Percentiles rank a stretch among this genome's conserved stretches.
phyloP scores from a whole-genome alignment of 2,888 invertebrate genomes.

The Phortica okadai region DNA sequence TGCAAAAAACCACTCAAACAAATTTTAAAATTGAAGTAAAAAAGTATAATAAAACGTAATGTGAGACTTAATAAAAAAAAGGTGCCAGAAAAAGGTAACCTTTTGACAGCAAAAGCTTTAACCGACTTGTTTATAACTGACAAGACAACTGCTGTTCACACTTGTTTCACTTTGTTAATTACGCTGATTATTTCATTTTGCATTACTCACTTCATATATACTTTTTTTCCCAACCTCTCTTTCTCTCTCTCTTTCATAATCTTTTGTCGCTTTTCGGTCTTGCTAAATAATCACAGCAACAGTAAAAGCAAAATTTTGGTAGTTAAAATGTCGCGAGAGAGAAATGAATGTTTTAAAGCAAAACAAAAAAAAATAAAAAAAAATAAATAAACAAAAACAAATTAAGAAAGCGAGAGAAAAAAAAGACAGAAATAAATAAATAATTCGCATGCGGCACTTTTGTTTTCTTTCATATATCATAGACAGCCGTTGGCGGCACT shows the following conservation, averaged over 20 bases:
- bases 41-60: too few relatives aligned
- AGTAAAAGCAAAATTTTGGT: background rate
- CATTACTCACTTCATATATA: background rate
- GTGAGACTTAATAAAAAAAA: too few relatives aligned
- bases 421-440: background rate
- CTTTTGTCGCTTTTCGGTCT: background rate
- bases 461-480: conserved; percentile 1
- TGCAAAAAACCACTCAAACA: too few relatives aligned
- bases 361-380: background rate
- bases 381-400: background rate
- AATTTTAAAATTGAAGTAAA: too few relatives aligned
- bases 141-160: too few relatives aligned
- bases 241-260: background rate
- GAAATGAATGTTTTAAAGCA: background rate
- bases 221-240: background rate
- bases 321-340: conserved; percentile 17
- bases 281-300: background rate
- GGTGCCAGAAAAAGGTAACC: too few relatives aligned
- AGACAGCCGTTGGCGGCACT: background rate
- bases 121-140: background rate
- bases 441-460: conserved; percentile 25
- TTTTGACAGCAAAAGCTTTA: background rate
- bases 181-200: conserved; percentile 20
- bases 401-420: background rate
- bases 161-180: conserved; percentile 20